Percentiles rank a stretch among this genome's conserved stretches.
phyloP scores from a whole-genome alignment of 1,140 invertebrate genomes.

The Acromyrmex echinatior region DNA sequence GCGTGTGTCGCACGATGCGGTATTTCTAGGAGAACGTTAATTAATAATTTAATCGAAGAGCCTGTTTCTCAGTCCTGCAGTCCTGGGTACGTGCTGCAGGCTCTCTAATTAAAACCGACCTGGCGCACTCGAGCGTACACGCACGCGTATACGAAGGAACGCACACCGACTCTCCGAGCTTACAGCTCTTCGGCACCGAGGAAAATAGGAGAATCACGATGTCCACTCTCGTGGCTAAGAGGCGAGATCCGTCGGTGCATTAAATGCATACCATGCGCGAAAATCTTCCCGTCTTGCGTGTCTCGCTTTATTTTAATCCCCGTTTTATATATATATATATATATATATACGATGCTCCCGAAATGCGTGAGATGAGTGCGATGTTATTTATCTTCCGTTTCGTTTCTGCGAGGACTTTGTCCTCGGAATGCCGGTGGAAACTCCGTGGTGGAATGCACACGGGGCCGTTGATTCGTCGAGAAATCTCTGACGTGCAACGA shows the following conservation, averaged over 20 bases:
- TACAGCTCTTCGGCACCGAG: neutral
- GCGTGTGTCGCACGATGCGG: conserved; percentile 75
- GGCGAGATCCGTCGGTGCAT: neutral
- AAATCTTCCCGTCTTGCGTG: neutral
- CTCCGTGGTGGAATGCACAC: neutral
- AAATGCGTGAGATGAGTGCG: neutral
- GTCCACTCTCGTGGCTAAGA: conserved; percentile 29
- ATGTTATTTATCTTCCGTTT: conserved; percentile 40
- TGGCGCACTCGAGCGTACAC: neutral
- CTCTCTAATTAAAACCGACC: conserved; percentile 82
- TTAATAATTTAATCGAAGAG: conserved; percentile 86
- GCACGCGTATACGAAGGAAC: neutral
- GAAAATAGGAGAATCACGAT: conserved; percentile 47
- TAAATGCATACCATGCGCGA: neutral
- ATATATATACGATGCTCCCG: neutral
- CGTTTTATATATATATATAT: neutral
- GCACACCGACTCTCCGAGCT: neutral
- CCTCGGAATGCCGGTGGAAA: neutral
- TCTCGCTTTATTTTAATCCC: conserved; percentile 43
- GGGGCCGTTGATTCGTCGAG: neutral
- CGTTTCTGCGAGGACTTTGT: conserved; percentile 4
- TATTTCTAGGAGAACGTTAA: conserved; percentile 85
- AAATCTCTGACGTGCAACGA: conserved; percentile 24
- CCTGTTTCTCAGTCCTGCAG: conserved; percentile 78
- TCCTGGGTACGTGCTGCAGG: conserved; percentile 57